Conservation (phyloP, 2,888 invertebrate genomes). For the Onthophagus sagittarius region DNA sequence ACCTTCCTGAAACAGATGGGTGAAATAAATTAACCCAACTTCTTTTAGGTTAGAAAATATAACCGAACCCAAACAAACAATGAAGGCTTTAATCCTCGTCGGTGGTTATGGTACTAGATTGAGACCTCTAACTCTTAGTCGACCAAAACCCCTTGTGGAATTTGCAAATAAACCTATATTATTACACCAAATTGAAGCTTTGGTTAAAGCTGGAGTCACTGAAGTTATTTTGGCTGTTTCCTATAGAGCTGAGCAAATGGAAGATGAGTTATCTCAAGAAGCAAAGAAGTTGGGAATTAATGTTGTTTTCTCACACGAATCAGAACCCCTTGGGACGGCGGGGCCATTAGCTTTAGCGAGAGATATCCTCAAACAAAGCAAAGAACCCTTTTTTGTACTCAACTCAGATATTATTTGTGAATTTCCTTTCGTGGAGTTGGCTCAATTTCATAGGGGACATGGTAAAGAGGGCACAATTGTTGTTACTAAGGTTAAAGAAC, state of each 20-base stretch:
- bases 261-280: constrained; percentile 81
- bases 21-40: neutral
- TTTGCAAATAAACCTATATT: constrained; percentile 99
- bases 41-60: neutral
- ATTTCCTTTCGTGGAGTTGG: constrained; percentile 94
- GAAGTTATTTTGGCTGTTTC: constrained; percentile 97
- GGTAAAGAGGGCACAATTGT: constrained; percentile 97
- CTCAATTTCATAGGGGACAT: constrained; percentile 87
- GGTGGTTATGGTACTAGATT: constrained; percentile 98
- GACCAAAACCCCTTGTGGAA: constrained; percentile 97
- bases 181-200: constrained; percentile 91
- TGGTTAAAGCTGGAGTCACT: constrained; percentile 79
- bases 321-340: constrained; percentile 95
- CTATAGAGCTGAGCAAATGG: constrained; percentile 96
- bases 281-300: constrained; percentile 87
- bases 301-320: constrained; percentile 91
- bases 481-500: constrained; percentile 98
- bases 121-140: constrained; percentile 90
- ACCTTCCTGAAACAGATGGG: too few species aligned
- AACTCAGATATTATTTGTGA: constrained; percentile 99
- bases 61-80: constrained; percentile 46
- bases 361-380: constrained; percentile 65
- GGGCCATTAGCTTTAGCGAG: constrained; percentile 91
- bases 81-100: constrained; percentile 95
- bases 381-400: constrained; percentile 95